Percentiles rank a stretch among this genome's conserved stretches.
phyloP scores from a whole-genome alignment of 1,140 invertebrate species.

The Vanessa atalanta region DNA sequence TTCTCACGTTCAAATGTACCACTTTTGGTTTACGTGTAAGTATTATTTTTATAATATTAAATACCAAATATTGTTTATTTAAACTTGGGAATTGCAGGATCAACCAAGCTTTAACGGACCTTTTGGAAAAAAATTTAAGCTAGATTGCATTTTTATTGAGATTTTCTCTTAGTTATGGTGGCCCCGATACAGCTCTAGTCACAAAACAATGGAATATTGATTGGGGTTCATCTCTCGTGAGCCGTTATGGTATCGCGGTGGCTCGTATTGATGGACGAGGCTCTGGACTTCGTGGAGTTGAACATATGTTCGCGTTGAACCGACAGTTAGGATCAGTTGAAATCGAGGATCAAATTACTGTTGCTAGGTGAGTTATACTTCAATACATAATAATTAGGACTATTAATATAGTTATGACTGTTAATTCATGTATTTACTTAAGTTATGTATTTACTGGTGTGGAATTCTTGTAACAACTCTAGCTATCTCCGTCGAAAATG shows the following conservation, averaged over 20 bases:
- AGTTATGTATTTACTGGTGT: no score
- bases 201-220: constrained; percentile 74
- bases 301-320: constrained; percentile 90
- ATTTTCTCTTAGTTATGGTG: constrained; percentile 84
- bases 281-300: constrained; percentile 91
- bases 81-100: neutral
- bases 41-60: constrained; percentile 26
- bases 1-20: constrained; percentile 88
- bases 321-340: constrained; percentile 92
- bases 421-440: no score
- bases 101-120: no score
- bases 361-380: constrained; percentile 71
- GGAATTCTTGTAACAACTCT: no score
- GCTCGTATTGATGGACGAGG: constrained; percentile 95
- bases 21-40: constrained; percentile 90
- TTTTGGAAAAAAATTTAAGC: no score
- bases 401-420: no score
- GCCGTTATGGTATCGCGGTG: constrained; percentile 91
- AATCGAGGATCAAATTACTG: constrained; percentile 89
- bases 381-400: no score
- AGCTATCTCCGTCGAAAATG: no score
- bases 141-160: neutral
- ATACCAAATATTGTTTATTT: neutral
- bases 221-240: constrained; percentile 86
- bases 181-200: constrained; percentile 93